Conservation (phyloP, 2,888 invertebrate species). For the Lycaena phlaeas region DNA sequence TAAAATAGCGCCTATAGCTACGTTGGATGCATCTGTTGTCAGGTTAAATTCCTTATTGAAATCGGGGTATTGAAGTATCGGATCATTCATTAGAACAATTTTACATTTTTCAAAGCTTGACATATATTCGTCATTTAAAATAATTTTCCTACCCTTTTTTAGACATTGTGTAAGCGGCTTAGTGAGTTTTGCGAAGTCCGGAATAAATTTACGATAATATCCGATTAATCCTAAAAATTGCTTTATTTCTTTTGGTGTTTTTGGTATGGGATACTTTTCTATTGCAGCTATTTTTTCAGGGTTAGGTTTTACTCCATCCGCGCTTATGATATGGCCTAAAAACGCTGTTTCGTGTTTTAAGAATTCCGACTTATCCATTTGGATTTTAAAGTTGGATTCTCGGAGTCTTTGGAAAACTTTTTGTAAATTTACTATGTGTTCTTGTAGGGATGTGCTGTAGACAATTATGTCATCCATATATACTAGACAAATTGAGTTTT, state of each 20-base stretch:
- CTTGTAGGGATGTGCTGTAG: constrained; percentile 22
- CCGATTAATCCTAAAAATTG: constrained; percentile 24
- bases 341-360: constrained; percentile 16
- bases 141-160: constrained; percentile 13
- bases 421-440: constrained; percentile 22
- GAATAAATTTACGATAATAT: constrained; percentile 26
- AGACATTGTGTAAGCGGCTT: constrained; percentile 15
- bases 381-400: constrained; percentile 24
- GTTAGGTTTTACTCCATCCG: constrained; percentile 25
- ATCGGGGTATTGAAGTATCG: constrained; percentile 20
- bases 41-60: constrained; percentile 20
- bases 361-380: constrained; percentile 25
- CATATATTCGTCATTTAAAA: constrained; percentile 10
- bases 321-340: constrained; percentile 22
- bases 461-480: constrained; percentile 32
- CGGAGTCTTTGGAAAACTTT: constrained; percentile 21
- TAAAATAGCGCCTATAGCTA: constrained; percentile 20
- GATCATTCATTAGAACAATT: constrained; percentile 16
- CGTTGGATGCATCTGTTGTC: constrained; percentile 21
- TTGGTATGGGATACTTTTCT: constrained; percentile 23
- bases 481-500: constrained; percentile 20
- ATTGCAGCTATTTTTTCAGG: constrained; percentile 24
- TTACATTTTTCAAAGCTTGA: constrained; percentile 21
- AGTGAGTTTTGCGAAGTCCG: constrained; percentile 22
- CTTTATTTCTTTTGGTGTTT: constrained; percentile 24